Base-by-base conservation (phyloP, 2,888 invertebrate genomes). In the Pharmacophagus antenor region DNA sequence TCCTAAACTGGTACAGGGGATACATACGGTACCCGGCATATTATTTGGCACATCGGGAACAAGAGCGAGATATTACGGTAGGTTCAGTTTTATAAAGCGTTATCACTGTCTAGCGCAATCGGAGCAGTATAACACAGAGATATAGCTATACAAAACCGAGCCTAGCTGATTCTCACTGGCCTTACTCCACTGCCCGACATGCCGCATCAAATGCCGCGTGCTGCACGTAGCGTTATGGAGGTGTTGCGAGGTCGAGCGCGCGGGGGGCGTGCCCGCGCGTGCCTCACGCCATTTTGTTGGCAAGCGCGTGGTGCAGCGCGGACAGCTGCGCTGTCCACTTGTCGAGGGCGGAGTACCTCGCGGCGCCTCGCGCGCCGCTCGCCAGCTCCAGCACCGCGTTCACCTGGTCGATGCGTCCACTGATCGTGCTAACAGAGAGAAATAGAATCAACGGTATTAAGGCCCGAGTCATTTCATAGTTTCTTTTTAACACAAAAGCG, bases 251-350 rank as follows among this genome's bases (percentile, higher is more conserved):
- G 17, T 0, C n/a, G 27, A 1, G 42, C 2, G 20, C 6, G 25
- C 27, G 27, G 2, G 27, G 0, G 49, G 4, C 53, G 17, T 44
- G 7, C 22, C 22, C 23, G 20, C 6, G 10, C 18, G 27, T 1
- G 55, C 8, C 22, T 71, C 81, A 96, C 70, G 95, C 95, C 96
- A 99, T 98, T 93, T 98, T 98, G 91, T 97, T 97, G 74, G 96
- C 94, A 74, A 99, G 95, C 58, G 97, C 96, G 74, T 94, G 92
- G 83, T 99, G 98, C 72, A 99, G 92, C 50, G 95, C 94, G 69
- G 95, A 92, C 66, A 99, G 93, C 91, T 98, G 98, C 82, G 95
- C 93, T 63, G 98, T 97, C 98, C 98, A 99, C 91, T 97, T 97
- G 87, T 99, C 98, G 76, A 99, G 93, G 50, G 98, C 98, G 74